A percentile compares a stretch with the other conserved stretches of the same genome.
Evolutionary conservation across 2,888 invertebrate species (phyloP).

Genomic region (Pyralis farinalis): DNA sequence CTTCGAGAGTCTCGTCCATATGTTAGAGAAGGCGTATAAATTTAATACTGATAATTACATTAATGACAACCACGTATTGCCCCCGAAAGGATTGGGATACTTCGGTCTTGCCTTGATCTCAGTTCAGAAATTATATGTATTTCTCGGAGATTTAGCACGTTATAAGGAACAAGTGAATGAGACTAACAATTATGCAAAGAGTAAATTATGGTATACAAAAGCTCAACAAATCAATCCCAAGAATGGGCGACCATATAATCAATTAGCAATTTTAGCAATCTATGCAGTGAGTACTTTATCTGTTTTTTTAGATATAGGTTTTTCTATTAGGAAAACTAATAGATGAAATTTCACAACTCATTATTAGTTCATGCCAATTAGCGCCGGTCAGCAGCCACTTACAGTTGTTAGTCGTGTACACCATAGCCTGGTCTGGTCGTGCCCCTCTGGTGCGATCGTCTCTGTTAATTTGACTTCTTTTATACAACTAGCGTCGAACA

Average conservation of each 20-base stretch:
- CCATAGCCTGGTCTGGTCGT: too few relatives aligned
- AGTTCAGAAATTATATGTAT: slow-evolving; percentile 93
- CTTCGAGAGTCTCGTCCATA: slow-evolving; percentile 87
- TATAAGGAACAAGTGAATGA: slow-evolving; percentile 93
- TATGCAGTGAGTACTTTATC: slow-evolving; percentile 83
- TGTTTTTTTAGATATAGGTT: slow-evolving; percentile 2
- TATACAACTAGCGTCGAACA: too few relatives aligned
- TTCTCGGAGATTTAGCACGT: slow-evolving; percentile 94
- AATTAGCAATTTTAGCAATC: slow-evolving; percentile 94
- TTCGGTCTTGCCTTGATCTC: slow-evolving; percentile 90
- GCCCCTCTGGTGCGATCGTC: too few relatives aligned
- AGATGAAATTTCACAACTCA: too few relatives aligned
- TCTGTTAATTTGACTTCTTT: too few relatives aligned
- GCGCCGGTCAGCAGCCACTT: too few relatives aligned
- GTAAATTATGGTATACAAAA: slow-evolving; percentile 92
- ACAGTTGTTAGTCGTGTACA: too few relatives aligned
- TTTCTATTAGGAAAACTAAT: too few relatives aligned
- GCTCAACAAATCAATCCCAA: slow-evolving; percentile 96
- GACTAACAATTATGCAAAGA: slow-evolving; percentile 88
- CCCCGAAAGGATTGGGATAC: slow-evolving; percentile 84
- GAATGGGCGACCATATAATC: slow-evolving; percentile 97
- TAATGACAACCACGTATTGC: slow-evolving; percentile 78
- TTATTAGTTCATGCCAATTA: too few relatives aligned
- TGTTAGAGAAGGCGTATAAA: slow-evolving; percentile 87
- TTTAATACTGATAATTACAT: slow-evolving; percentile 85